Conservation (phyloP, 2,888 invertebrate species). For the Clostera curtula region DNA sequence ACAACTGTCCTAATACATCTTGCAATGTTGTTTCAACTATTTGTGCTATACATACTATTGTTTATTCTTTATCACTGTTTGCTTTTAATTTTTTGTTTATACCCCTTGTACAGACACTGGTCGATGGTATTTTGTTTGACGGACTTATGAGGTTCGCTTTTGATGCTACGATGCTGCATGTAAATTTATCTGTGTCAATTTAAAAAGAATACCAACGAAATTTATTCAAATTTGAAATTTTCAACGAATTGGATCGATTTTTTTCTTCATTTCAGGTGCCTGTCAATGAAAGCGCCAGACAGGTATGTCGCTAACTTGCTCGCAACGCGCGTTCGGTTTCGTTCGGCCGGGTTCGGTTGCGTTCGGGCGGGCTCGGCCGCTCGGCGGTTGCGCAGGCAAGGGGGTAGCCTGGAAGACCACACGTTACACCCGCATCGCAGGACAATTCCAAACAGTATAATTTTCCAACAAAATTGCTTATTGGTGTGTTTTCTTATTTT, state of each 20-base stretch:
- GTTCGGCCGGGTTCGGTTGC: slow-evolving; percentile 65
- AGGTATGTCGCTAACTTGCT: slow-evolving; percentile 77
- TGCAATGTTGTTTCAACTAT: slow-evolving; percentile 74
- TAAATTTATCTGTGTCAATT: slow-evolving; percentile 71
- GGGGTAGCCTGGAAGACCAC: slow-evolving; percentile 73
- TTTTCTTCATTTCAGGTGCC: slow-evolving; percentile 83
- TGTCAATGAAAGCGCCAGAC: slow-evolving; percentile 84
- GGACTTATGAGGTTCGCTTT: too few relatives aligned
- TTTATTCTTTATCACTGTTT: slow-evolving; percentile 67
- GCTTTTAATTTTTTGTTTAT: slow-evolving; percentile 66
- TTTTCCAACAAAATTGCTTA: slow-evolving; percentile 67
- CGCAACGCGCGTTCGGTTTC: slow-evolving; percentile 62
- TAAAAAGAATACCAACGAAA: slow-evolving; percentile 35
- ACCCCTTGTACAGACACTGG: slow-evolving; percentile 11
- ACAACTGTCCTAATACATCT: slow-evolving; percentile 76
- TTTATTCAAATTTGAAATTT: slow-evolving; percentile 68
- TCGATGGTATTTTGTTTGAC: slow-evolving; percentile 2
- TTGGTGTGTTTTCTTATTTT: slow-evolving; percentile 67
- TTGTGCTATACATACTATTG: slow-evolving; percentile 68
- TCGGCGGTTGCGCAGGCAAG: slow-evolving; percentile 53
- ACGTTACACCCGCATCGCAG: slow-evolving; percentile 70
- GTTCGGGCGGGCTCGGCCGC: slow-evolving; percentile 60
- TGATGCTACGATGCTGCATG: slow-evolving; percentile 44
- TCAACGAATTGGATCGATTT: slow-evolving; percentile 78
- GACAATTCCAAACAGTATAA: slow-evolving; percentile 61